phyloP scores from a whole-genome alignment of 2,888 invertebrate species.

The Calameuta idolon region DNA sequence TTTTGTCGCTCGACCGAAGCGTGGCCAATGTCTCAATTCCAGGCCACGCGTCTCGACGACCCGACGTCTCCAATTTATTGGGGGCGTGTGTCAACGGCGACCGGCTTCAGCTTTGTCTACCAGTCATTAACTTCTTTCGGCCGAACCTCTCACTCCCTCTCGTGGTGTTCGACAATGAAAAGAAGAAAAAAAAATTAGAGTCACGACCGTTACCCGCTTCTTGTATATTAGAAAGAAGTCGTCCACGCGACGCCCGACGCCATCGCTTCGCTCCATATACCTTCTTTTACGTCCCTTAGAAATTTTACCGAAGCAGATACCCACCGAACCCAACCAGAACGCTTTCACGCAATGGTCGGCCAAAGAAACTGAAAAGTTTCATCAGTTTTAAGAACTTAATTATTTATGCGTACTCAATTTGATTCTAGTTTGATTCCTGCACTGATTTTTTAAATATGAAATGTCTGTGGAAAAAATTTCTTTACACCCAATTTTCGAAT shows the following conservation, averaged over 20 bases:
- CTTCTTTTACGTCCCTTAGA: not conserved
- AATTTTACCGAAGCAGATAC: not conserved
- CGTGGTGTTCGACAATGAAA: not conserved
- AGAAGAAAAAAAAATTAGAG: constrained; percentile 4
- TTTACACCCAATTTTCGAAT: not conserved
- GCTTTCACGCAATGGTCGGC: not conserved
- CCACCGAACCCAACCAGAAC: not conserved
- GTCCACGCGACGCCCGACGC: not conserved
- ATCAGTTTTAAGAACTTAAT: not conserved
- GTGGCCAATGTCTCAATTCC: constrained; percentile 18
- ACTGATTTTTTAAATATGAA: not conserved
- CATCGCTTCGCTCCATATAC: not conserved
- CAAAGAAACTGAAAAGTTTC: not conserved
- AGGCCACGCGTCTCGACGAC: constrained; percentile 24
- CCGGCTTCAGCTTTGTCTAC: constrained; percentile 26
- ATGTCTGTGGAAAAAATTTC: not conserved
- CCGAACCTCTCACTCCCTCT: not conserved
- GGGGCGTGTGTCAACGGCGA: constrained; percentile 37
- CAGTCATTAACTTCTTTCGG: constrained; percentile 19
- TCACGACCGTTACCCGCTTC: not conserved
- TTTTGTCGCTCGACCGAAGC: constrained; percentile 41
- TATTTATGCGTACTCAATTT: not conserved
- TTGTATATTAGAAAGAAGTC: constrained; percentile 3
- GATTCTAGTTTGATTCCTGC: not conserved
- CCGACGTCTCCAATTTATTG: constrained; percentile 48